Base-by-base conservation (phyloP, 2,113 vertebrate species). In the Brachyistius frenatus region DNA sequence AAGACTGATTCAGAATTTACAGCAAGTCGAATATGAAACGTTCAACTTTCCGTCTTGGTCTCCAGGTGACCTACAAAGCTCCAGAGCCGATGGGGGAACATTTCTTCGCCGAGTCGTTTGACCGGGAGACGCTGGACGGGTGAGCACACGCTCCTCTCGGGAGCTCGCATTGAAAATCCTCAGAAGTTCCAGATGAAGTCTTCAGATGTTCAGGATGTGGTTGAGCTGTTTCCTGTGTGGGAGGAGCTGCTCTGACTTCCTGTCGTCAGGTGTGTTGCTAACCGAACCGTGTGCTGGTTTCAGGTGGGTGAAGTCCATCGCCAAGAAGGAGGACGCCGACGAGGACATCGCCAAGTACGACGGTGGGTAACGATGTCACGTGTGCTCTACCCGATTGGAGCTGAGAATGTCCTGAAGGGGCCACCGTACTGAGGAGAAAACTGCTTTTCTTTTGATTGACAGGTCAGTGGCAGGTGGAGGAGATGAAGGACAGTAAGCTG, bases 331-430 rank as follows among this genome's bases (percentile, higher is more conserved):
- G 1, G 96, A 95, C 32, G 93, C 96, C 0, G 98, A 99, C 85
- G 98, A 99, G 78, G 98, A 99, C 6, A 99, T 99, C 64, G 96
- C 98, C 1, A 99, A 98, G 86, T 99, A 99, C 0, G 98, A 99
- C 39, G 98, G 98, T 99, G 81, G 88, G 96, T 67, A 5, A 23
- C 23, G 23, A 23, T 23, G 23, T 23, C 14, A 32, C 13, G 9
- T 1, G 3, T 7, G 39, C 39, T 44, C 11, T 44, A 41, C 39
- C 7, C 41, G n/a, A 55, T 3, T 7, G 39, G 3, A 23, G 30
- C 69, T 62, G 15, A 54, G 30, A 33, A 16, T 47, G 32, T 39
- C 54, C 15, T 56, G 2, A 15, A 60, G 9, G 0, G 9, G 36
- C 57, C 16, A 39, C 7, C 3, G 35, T 39, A 10, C 1, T 3